These are phyloP conservation scores for Mungos mungo DNA, from an alignment of 2,113 vertebrate genomes.

Conservation along the genomic window DNA sequence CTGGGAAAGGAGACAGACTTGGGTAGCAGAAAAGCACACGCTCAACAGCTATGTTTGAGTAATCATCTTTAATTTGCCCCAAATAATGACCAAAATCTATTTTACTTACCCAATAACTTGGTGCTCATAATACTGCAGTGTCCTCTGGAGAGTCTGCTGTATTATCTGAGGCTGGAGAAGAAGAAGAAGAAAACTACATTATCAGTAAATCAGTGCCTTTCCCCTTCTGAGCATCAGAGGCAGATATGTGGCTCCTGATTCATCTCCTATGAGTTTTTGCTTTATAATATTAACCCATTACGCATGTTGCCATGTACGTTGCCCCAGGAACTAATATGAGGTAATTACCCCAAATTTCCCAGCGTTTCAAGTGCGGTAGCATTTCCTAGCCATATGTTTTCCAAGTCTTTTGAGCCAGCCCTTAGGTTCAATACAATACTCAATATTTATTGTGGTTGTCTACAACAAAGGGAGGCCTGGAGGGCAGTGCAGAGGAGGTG, in stretches of 20 bases:
- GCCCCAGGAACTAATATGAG: conserved; percentile 45
- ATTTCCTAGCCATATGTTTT: conserved; percentile 45
- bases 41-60: background rate
- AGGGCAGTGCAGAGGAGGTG: fast-evolving
- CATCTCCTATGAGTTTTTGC: conserved; percentile 16
- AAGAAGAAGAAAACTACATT: conserved; percentile 75
- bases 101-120: conserved; percentile 94
- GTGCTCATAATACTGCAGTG: conserved; percentile 92
- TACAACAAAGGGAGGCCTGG: background rate
- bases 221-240: background rate
- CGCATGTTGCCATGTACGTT: conserved; percentile 39
- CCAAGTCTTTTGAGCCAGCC: conserved; percentile 42
- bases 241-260: conserved; percentile 25
- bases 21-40: conserved; percentile 28
- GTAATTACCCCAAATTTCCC: conserved; percentile 52
- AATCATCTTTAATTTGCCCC: conserved; percentile 46
- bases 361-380: conserved; percentile 40
- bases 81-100: conserved; percentile 12
- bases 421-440: background rate
- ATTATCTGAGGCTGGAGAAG: conserved; percentile 93
- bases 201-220: conserved; percentile 56
- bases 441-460: background rate
- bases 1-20: background rate
- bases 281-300: conserved; percentile 67
- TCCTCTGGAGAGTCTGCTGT: conserved; percentile 95